phyloP scores from a whole-genome alignment of 2,113 vertebrate species.

The Sebastes fasciatus region DNA sequence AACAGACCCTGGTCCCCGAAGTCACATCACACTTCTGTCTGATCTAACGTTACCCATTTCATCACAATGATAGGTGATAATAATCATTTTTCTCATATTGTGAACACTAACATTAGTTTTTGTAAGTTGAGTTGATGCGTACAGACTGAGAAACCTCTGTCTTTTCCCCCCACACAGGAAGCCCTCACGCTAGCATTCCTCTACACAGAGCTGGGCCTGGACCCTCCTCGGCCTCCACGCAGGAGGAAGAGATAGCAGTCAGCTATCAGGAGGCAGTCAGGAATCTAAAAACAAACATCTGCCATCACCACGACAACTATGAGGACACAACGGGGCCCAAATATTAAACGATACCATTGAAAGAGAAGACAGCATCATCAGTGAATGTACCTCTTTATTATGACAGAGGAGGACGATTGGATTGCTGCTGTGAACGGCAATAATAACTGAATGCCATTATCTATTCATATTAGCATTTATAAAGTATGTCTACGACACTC shows the following conservation, averaged over 20 bases:
- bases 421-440: constrained; percentile 1
- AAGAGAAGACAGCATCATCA: constrained; percentile 14
- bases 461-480: constrained; percentile 78
- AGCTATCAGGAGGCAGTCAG: neutral
- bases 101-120: neutral
- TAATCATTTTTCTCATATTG: neutral
- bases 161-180: constrained; percentile 82
- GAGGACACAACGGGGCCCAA: neutral
- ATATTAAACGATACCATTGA: neutral
- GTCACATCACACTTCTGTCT: too few species aligned
- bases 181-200: constrained; percentile 92
- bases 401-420: neutral
- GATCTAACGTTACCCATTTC: too few species aligned
- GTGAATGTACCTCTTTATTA: constrained; percentile 25
- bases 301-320: neutral
- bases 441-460: neutral
- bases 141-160: constrained; percentile 2
- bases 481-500: constrained; percentile 85
- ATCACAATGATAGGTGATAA: too few species aligned
- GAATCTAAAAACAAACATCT: neutral
- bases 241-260: constrained; percentile 53
- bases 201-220: constrained; percentile 87
- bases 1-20: too few species aligned
- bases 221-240: constrained; percentile 43
- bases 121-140: neutral